Conservation (phyloP, 2,113 vertebrate species). For the Ptychochromis oligacanthus region DNA sequence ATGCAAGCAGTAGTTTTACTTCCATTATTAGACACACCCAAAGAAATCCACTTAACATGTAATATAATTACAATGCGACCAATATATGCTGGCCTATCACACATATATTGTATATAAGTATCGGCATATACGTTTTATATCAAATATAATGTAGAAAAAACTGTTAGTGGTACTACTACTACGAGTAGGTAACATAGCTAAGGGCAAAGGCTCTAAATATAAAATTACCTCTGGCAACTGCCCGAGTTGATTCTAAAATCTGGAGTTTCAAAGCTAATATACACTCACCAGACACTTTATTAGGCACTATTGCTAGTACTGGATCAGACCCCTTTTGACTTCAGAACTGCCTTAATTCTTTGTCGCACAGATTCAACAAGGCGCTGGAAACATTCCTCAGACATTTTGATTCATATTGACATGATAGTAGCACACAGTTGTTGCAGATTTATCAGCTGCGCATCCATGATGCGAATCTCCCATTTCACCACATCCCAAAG, state of each 20-base stretch:
- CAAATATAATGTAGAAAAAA: background rate
- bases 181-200: background rate
- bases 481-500: background rate
- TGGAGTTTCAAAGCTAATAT: background rate
- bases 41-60: slow-evolving; percentile 26
- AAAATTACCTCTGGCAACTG: background rate
- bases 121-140: background rate
- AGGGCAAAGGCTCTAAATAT: background rate
- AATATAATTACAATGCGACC: slow-evolving; percentile 1
- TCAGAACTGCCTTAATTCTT: background rate
- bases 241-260: background rate
- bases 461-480: background rate
- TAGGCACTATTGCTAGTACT: background rate
- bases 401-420: background rate
- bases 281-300: background rate
- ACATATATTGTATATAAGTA: background rate
- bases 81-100: background rate
- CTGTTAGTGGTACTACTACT: background rate
- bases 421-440: background rate
- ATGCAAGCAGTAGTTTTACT: slow-evolving; percentile 1
- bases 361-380: background rate
- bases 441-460: too few relatives aligned
- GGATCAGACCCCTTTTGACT: background rate
- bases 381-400: background rate
- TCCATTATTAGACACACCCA: slow-evolving; percentile 19